Percentiles rank a stretch among this genome's conserved stretches.
These are phyloP conservation scores for Columba livia DNA, from an alignment of 2,113 vertebrate genomes.

Conservation along the genomic window DNA sequence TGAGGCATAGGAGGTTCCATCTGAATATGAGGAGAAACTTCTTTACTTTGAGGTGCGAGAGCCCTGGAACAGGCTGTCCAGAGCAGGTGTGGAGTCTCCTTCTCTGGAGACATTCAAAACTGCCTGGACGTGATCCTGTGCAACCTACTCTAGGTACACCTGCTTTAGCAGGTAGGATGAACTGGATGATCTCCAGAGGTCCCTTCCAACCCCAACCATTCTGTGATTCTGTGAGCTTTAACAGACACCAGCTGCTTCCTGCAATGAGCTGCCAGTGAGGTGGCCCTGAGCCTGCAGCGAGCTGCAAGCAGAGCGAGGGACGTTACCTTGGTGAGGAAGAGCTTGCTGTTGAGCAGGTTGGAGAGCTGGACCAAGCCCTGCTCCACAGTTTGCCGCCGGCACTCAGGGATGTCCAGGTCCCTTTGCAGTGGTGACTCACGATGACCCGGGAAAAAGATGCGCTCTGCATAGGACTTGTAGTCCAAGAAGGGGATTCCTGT, in stretches of 20 bases:
- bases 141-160: too few species aligned
- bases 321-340: slow-evolving; percentile 96
- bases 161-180: too few species aligned
- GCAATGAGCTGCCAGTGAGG: neutral
- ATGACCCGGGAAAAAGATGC: slow-evolving; percentile 97
- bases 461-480: slow-evolving; percentile 93
- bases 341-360: slow-evolving; percentile 98
- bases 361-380: slow-evolving; percentile 96
- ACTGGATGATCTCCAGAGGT: too few species aligned
- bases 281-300: neutral
- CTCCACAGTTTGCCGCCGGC: slow-evolving; percentile 91
- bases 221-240: neutral
- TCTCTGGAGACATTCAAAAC: too few species aligned
- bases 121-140: too few species aligned
- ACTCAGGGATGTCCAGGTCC: slow-evolving; percentile 93
- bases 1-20: too few species aligned
- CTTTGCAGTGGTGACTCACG: slow-evolving; percentile 90
- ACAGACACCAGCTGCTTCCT: neutral
- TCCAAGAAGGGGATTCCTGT: slow-evolving; percentile 97
- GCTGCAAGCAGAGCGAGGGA: neutral
- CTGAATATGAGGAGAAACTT: too few species aligned
- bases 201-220: too few species aligned
- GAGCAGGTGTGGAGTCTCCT: too few species aligned
- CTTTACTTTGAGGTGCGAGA: too few species aligned
- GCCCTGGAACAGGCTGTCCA: too few species aligned